phyloP scores from a whole-genome alignment of 2,888 invertebrate species.

The Tolmerus cingulatus region DNA sequence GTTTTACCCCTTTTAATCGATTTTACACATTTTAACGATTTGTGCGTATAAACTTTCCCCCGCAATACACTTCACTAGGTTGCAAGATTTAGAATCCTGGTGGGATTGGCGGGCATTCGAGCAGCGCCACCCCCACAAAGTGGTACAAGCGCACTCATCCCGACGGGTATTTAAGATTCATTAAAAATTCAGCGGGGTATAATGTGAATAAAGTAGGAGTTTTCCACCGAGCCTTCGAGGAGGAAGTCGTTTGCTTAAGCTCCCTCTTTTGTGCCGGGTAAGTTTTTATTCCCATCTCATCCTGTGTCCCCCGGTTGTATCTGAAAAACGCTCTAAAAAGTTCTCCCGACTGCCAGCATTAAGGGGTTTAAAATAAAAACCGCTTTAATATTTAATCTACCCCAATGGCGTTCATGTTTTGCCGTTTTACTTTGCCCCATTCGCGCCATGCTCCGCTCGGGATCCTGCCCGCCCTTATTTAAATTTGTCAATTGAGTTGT shows the following conservation, averaged over 20 bases:
- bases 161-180: constrained; percentile 46
- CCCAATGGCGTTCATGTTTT: constrained; percentile 38
- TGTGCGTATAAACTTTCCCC: neutral
- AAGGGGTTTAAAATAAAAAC: constrained; percentile 53
- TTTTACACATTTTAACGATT: neutral
- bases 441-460: neutral
- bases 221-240: neutral
- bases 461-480: constrained; percentile 7
- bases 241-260: constrained; percentile 13
- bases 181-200: constrained; percentile 48
- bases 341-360: constrained; percentile 47
- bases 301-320: neutral
- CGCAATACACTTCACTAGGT: neutral
- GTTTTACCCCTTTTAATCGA: neutral
- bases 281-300: constrained; percentile 11
- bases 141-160: neutral
- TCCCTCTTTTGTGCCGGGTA: neutral
- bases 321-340: constrained; percentile 31
- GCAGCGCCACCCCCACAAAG: neutral
- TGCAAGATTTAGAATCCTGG: neutral
- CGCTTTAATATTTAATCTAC: constrained; percentile 53
- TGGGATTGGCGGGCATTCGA: constrained; percentile 21
- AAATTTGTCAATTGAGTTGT: constrained; percentile 35
- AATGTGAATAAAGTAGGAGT: constrained; percentile 43
- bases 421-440: constrained; percentile 33